Conservation (phyloP, 2,888 invertebrate species). For the Schrankia costaestrigalis region DNA sequence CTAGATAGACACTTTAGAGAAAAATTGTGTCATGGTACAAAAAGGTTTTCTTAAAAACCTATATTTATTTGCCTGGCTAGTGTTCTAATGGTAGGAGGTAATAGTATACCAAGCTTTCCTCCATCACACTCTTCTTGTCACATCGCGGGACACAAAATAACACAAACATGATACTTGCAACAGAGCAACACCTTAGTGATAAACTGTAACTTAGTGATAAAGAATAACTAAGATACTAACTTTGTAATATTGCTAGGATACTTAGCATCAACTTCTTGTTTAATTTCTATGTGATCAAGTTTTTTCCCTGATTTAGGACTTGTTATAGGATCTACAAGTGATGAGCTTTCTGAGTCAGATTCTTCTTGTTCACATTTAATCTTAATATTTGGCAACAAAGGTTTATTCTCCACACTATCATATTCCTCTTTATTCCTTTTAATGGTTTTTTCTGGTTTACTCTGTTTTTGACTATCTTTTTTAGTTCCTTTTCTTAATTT, state of each 20-base stretch:
- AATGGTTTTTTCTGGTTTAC: conserved; percentile 41
- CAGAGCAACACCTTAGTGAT: too few relatives aligned
- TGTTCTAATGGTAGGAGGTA: too few relatives aligned
- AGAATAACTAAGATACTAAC: conserved; percentile 39
- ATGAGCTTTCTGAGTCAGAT: conserved; percentile 75
- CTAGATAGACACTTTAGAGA: too few relatives aligned
- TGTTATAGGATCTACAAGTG: conserved; percentile 65
- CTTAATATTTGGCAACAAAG: conserved; percentile 66
- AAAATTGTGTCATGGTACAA: too few relatives aligned
- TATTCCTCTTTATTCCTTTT: conserved; percentile 63
- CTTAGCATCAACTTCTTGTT: conserved; percentile 62
- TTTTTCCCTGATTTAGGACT: conserved; percentile 69
- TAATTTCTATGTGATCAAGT: conserved; percentile 57
- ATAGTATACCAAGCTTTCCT: too few relatives aligned
- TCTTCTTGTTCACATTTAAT: conserved; percentile 69
- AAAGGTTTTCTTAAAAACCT: too few relatives aligned
- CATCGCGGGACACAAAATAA: too few relatives aligned
- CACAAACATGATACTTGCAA: too few relatives aligned
- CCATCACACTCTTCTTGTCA: too few relatives aligned
- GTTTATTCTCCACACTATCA: conserved; percentile 56
- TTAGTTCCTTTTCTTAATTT: conserved; percentile 59
- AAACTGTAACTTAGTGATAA: not conserved
- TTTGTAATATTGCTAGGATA: conserved; percentile 43
- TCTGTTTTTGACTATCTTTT: conserved; percentile 52
- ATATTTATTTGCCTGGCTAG: too few relatives aligned